Evolutionary conservation across 2,888 invertebrate genomes (phyloP), one percentile per base, ranked within the genome.

Genomic region (Ganaspis brasiliensis): DNA sequence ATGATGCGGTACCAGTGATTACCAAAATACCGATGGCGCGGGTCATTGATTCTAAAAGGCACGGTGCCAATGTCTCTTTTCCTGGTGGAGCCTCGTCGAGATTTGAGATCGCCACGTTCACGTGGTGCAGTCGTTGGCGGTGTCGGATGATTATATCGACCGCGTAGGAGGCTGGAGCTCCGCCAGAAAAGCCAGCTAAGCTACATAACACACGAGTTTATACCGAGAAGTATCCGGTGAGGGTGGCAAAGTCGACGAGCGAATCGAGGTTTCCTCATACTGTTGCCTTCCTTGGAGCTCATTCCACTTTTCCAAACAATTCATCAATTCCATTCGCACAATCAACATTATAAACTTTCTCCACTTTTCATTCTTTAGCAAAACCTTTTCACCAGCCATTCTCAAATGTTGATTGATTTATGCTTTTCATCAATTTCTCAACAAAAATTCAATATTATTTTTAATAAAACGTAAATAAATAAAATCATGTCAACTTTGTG

Each of bases 131-230:
- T 70, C 63, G 73, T 77, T 24, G 74, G 52, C 84, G 84, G 86
- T 84, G 83, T 82, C 83, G 86, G 86, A 87, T 88, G 89, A 89
- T 89, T 89, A 88, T 89, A 90, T 90, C 89, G 90, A 89, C 86
- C 88, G 87, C 89, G 88, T 87, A 84, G 88, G 87, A 86, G 89
- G 85, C 87, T 90, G 89, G 89, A 89, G 83, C 83, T 77, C 76
- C 84, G 89, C 88, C 90, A 89, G 87, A 74, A 82, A 79, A 82
- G 79, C 80, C 79, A 73, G 72, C 76, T 75, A 74, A 73, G 59
- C 59, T 21, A 40, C 63, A 40, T 63, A 63, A 45, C 45, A 37
- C 40, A 45, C 45, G 24, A 49, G n/a, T n/a, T 49, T 59, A 59
- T 59, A 59, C 16, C 19, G 31, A 59, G 59, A 59, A 59, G 59